Percentiles rank a stretch among this genome's conserved stretches.
These are phyloP conservation scores for Thalassarche chlororhynchos DNA, from an alignment of 2,113 vertebrate species.

Conservation along the genomic window DNA sequence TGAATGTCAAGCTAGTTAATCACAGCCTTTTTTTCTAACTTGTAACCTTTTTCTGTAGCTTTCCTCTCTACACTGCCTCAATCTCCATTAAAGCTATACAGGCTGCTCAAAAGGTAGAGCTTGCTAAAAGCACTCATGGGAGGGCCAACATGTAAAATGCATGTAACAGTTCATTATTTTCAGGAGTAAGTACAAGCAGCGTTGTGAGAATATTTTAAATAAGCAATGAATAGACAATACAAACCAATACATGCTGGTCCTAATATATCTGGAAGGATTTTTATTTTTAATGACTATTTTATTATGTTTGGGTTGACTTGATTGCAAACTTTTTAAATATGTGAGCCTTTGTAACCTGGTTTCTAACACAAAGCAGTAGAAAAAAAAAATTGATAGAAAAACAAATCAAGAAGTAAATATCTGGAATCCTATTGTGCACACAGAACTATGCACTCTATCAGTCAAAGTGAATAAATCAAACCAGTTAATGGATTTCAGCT, in stretches of 20 bases:
- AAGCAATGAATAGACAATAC: background rate
- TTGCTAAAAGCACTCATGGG: slow-evolving; percentile 60
- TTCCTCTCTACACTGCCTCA: slow-evolving; percentile 8
- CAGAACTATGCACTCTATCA: background rate
- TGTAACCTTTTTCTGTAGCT: slow-evolving; percentile 37
- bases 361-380: background rate
- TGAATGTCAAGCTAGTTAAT: slow-evolving; percentile 67
- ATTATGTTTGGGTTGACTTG: background rate
- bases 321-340: background rate
- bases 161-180: slow-evolving; percentile 55
- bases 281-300: background rate
- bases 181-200: background rate
- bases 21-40: background rate
- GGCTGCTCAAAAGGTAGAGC: slow-evolving; percentile 14
- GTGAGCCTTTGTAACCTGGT: background rate
- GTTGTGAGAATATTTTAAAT: slow-evolving; percentile 7
- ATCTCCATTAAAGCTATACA: slow-evolving; percentile 36
- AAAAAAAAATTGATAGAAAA: background rate
- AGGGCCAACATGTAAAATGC: slow-evolving; percentile 39
- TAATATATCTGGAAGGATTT: background rate
- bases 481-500: background rate
- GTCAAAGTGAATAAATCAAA: background rate
- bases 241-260: background rate
- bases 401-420: background rate
- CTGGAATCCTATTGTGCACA: background rate